Conservation (phyloP, 1,140 invertebrate genomes). For the Elysia chlorotica region DNA sequence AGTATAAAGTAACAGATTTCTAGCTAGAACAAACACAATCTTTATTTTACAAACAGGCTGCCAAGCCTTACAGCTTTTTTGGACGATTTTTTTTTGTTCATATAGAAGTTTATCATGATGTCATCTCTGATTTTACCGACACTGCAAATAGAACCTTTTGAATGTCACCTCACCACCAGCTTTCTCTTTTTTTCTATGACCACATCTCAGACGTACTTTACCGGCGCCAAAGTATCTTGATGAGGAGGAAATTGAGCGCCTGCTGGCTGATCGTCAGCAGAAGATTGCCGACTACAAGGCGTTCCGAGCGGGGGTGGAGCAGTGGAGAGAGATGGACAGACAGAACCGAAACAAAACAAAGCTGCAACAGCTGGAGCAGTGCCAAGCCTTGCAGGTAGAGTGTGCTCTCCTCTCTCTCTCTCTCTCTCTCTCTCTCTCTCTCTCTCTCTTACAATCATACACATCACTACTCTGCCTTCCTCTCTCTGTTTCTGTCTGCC, state of each 20-base stretch:
- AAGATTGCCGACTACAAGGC: constrained; percentile 52
- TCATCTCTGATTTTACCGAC: too few relatives aligned
- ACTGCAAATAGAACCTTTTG: too few relatives aligned
- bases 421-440: too few relatives aligned
- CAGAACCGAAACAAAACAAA: constrained; percentile 48
- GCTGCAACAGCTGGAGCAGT: constrained; percentile 51
- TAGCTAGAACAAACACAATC: too few relatives aligned
- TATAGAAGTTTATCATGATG: too few relatives aligned
- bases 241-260: constrained; percentile 43
- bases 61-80: too few relatives aligned
- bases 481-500: background rate
- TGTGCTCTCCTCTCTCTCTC: too few relatives aligned
- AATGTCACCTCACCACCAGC: too few relatives aligned
- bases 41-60: too few relatives aligned
- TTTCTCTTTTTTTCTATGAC: background rate
- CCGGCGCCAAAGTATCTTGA: constrained; percentile 45
- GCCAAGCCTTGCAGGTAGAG: constrained; percentile 57
- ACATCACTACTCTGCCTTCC: background rate
- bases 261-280: constrained; percentile 47
- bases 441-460: too few relatives aligned
- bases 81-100: too few relatives aligned
- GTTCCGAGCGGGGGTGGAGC: constrained; percentile 52
- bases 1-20: too few relatives aligned
- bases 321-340: constrained; percentile 51
- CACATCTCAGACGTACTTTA: constrained; percentile 34